Conservation (phyloP, 1,140 invertebrate genomes). For the Sarcophaga bullata region DNA sequence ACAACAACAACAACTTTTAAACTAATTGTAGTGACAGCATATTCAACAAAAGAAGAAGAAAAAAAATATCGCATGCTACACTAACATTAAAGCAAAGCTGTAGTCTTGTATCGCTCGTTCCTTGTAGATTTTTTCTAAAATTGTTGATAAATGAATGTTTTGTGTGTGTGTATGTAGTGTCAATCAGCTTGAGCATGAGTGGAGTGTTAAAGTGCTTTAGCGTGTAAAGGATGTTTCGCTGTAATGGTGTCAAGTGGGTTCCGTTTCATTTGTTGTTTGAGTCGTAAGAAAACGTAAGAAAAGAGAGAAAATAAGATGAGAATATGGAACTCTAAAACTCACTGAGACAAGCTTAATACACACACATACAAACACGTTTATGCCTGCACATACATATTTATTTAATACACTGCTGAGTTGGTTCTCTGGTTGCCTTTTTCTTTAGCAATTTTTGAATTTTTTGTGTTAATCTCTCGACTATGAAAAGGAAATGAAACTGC, state of each 20-base stretch:
- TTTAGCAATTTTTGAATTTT: neutral
- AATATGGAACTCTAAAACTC: too few species aligned
- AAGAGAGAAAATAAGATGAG: neutral
- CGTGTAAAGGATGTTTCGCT: slow-evolving; percentile 12
- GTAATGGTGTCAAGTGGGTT: slow-evolving; percentile 20
- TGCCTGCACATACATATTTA: neutral
- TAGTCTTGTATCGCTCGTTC: too few species aligned
- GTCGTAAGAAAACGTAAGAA: neutral
- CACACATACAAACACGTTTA: neutral
- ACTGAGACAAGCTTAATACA: neutral
- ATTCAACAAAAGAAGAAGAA: too few species aligned
- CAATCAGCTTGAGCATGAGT: neutral
- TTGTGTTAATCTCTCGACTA: neutral
- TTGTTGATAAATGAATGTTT: too few species aligned
- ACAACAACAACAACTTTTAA: too few species aligned
- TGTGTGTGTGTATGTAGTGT: too few species aligned
- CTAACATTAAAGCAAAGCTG: too few species aligned
- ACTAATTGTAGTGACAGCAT: too few species aligned
- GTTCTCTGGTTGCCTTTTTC: neutral
- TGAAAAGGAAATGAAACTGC: slow-evolving; percentile 6
- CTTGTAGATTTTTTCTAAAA: too few species aligned
- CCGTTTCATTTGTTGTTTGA: slow-evolving; percentile 16
- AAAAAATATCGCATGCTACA: too few species aligned
- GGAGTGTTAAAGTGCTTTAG: neutral
- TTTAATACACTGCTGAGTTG: neutral